Base-by-base conservation (phyloP, 2,113 vertebrate genomes). In the Apeltes quadracus region DNA sequence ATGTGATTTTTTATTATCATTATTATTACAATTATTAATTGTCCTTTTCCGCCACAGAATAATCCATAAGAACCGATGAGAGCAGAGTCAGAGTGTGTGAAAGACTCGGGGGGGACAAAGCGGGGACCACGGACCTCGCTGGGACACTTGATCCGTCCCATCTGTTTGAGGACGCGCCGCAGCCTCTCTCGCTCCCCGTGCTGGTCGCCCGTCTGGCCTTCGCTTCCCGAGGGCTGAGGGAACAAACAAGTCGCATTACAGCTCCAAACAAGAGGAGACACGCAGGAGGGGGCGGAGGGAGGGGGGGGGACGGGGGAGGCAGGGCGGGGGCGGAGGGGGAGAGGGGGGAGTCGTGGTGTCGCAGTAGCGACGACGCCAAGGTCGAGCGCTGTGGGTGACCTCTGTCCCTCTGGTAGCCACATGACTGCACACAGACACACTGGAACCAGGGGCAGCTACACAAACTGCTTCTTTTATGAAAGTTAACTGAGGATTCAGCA, bases 81-180 rank as follows among this genome's bases (percentile, higher is more conserved):
- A n/a, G 36, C 6, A 38, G 7, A 9, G 44, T 34, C 32, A 34
- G 44, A 48, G n/a, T 13, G 11, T 23, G 76, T 46, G 62, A 74
- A 82, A 77, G 67, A 81, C 46, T 50, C 15, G 1, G 64, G 11
- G 50, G 29, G 72, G 48, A 83, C 71, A 76, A 23, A 58, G 32
- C 32, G 32, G 32, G 32, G 32, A 34, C 32, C 36, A 51, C 56
- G 70, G 43, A 98, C 97, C 96, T 98, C 95, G 87, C 93, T 96
- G 50, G 97, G 95, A 87, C 97, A 99, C 89, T 97, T 98, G 84
- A 98, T 95, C 90, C 95, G 93, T 79, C 97, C 97, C 95, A 97
- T 98, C 94, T 98, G 97, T 93, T 99, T 98, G 81, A 98, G 95
- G 77, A 97, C 94, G 83, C 95, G 94, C 68, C 96, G 95, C 79